These are phyloP conservation scores for Triplophysa tibetana DNA, from an alignment of 2,113 vertebrate species.

Conservation along the genomic window DNA sequence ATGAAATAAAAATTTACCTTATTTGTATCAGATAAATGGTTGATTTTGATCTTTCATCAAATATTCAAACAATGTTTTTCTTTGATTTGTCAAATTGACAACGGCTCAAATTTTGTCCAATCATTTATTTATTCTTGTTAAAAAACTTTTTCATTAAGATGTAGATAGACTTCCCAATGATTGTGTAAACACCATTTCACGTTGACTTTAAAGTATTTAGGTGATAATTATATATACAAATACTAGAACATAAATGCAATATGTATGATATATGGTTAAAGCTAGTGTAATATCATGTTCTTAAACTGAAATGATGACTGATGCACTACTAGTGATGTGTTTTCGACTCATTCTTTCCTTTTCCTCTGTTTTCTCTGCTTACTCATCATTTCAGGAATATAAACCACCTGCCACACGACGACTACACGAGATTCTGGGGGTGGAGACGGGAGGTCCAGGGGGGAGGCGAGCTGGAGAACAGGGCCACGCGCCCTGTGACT, in stretches of 20 bases:
- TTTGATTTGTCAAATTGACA: no score
- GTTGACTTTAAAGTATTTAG: slow-evolving; percentile 24
- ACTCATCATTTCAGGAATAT: slow-evolving; percentile 80
- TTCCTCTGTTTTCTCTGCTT: slow-evolving; percentile 55
- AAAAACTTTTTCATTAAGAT: neutral
- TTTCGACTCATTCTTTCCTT: slow-evolving; percentile 55
- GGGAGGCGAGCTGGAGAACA: slow-evolving; percentile 88
- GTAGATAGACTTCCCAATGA: neutral
- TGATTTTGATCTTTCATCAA: no score
- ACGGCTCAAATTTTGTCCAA: no score
- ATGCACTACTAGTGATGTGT: slow-evolving; percentile 27
- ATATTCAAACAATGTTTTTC: no score
- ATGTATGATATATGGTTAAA: slow-evolving; percentile 1
- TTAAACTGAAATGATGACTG: neutral
- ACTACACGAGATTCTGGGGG: slow-evolving; percentile 91
- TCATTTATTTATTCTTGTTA: neutral
- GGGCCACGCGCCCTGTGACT: slow-evolving; percentile 91
- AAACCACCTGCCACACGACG: slow-evolving; percentile 89
- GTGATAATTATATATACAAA: neutral
- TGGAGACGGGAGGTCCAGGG: slow-evolving; percentile 91
- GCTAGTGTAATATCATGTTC: neutral
- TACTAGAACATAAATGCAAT: neutral
- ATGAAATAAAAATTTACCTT: neutral
- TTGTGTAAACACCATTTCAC: neutral
- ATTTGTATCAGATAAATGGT: neutral